Evolutionary conservation across 2,113 vertebrate genomes (phyloP), one percentile per base, ranked within the genome.

Genomic region (Scophthalmus maximus): DNA sequence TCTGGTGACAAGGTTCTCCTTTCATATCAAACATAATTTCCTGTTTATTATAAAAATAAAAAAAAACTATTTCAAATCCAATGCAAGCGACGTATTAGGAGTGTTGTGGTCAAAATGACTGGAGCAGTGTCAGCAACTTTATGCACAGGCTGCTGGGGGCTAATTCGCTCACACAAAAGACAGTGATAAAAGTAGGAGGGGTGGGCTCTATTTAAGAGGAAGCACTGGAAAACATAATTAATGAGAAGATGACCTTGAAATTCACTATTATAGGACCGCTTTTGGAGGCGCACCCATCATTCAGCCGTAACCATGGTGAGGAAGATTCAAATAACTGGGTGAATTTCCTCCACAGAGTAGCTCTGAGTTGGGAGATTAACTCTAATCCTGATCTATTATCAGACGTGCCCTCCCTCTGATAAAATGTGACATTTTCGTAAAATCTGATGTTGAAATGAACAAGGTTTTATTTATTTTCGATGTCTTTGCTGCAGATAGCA

Each of bases 241-340:
- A 90, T 86, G 75, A 81, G 76, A 86, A 84, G 83, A 82, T 92
- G 88, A 94, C 92, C 89, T 93, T 92, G 88, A 89, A 89, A 86
- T 88, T 78, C 60, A 59, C 42, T 56, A 67, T 76, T 73, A 59
- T 44, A 66, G 59, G 32, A 38, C 74, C 62, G 81, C 77, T 61
- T 78, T 84, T 66, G 30, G 59, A 76, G 79, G 58, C 40, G 15
- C 76, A 73, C 73, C 76, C 76, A 51, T 74, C 67, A 61, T 87
- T 85, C 47, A 83, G 68, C 73, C 36, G 78, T 88, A 78, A 84
- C 87, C 88, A 91, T 87, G 79, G 87, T 56, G 78, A 87, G 77
- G 66, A 82, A 59, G 70, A 56, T 68, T 87, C 60, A 78, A 72
- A 85, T 62, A 73, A 86, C 68, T 46, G 68, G 42, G 46, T 85